Conservation (phyloP, 1,140 invertebrate species). For the Eupristina koningsbergeri region DNA sequence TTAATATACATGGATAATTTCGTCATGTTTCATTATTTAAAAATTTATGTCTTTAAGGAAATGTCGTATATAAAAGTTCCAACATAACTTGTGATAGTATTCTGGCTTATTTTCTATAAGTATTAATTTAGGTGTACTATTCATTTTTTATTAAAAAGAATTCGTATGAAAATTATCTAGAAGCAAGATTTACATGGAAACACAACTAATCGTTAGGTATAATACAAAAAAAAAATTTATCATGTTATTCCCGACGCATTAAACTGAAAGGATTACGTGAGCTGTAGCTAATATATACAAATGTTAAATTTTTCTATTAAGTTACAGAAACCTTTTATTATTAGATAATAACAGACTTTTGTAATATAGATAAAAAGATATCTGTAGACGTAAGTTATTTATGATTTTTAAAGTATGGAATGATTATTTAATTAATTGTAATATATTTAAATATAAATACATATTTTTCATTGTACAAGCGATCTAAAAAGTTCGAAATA, state of each 20-base stretch:
- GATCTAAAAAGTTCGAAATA: no score
- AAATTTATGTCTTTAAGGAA: background rate
- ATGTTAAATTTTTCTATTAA: background rate
- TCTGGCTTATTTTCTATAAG: background rate
- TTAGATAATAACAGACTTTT: no score
- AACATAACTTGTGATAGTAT: background rate
- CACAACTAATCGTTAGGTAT: background rate
- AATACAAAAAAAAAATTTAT: background rate
- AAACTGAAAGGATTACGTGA: background rate
- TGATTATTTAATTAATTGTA: no score
- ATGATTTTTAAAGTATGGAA: no score
- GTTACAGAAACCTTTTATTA: background rate
- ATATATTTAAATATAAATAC: no score
- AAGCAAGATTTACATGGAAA: background rate
- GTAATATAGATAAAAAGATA: no score
- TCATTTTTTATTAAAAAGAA: background rate
- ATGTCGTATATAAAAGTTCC: background rate
- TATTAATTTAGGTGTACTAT: background rate
- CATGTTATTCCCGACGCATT: background rate
- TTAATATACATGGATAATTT: background rate
- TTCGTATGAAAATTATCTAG: background rate
- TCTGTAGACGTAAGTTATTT: no score
- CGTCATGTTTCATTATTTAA: background rate
- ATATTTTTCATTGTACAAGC: no score
- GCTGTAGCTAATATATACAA: background rate